Evolutionary conservation across 2,888 invertebrate species (phyloP), one percentile per base, ranked within the genome.

Genomic region (Pristionchus arcanus): DNA sequence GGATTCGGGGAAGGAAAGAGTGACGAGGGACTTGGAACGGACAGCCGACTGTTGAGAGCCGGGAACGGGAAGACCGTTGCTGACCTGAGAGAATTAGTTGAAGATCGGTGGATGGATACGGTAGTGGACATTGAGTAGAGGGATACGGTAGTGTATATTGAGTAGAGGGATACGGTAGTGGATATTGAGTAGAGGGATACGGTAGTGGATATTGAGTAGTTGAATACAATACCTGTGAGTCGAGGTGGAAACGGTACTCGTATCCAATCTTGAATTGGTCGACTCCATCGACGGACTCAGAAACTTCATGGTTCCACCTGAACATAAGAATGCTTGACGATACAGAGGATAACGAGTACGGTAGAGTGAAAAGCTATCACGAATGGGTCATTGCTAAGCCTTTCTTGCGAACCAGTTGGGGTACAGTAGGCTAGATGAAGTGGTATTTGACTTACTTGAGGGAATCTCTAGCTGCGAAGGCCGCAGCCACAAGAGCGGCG

Each of bases 41-140:
- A 92, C 91, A 90, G 90, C 91, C 81, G 93, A 90, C 90, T 92
- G 91, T 90, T 93, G 93, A 25, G 91, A 90, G 77, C 91, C 91
- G 89, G 93, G 90, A 83, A 91, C 86, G 87, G 94, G 93, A 34
- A 94, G 90, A 37, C 93, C 94, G 89, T 92, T 92, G 21, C 92
- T 90, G 88, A 94, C 89, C 89, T 94, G 93, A 68, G 49, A 42
- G 21, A 53, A 53, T 83, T 21, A 31, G 53, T 83, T 53, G 31
- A 28, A 7, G 21, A 28, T 25, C 28, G 28, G 31, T 83, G 31
- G 28, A 16, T 16, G 53, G 31, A 31, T 34, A 74, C 37, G 31
- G 74, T 74, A 74, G 34, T 19, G 0, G 31, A 25, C 37, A 25
- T 19, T 25, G 25, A 42, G 49, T 7, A 3, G 81, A 9, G 42